These are phyloP conservation scores for Onchidella celtica DNA, from an alignment of 2,888 invertebrate species.

Conservation along the genomic window DNA sequence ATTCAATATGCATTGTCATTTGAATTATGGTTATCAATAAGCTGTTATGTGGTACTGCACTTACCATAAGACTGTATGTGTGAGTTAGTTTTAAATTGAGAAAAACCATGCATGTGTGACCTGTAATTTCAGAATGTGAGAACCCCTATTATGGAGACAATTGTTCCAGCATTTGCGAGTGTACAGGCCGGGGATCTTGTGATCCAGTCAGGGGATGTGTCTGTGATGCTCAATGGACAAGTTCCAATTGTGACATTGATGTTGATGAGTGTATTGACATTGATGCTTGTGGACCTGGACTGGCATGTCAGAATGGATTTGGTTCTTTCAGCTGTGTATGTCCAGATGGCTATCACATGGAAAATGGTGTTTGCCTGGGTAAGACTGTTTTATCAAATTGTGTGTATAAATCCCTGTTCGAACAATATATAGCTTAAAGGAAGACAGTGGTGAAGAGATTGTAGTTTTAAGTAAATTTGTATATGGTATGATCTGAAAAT, in stretches of 20 bases:
- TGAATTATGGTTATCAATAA: too few relatives aligned
- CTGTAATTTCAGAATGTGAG: slow-evolving; percentile 49
- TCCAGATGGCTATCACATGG: slow-evolving; percentile 40
- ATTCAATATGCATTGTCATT: too few relatives aligned
- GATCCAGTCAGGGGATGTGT: slow-evolving; percentile 52
- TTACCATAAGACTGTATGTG: too few relatives aligned
- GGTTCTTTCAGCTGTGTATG: slow-evolving; percentile 51
- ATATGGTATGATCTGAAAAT: too few relatives aligned
- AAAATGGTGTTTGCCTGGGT: slow-evolving; percentile 26
- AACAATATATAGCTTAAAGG: too few relatives aligned
- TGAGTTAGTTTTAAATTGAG: too few relatives aligned
- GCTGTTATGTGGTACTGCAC: too few relatives aligned
- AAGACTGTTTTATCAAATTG: too few relatives aligned
- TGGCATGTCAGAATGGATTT: slow-evolving; percentile 41
- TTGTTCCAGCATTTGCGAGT: slow-evolving; percentile 50
- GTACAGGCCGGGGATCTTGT: slow-evolving; percentile 43
- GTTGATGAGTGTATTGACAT: slow-evolving; percentile 54
- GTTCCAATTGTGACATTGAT: slow-evolving; percentile 50
- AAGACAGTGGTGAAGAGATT: too few relatives aligned
- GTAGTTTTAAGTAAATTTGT: too few relatives aligned
- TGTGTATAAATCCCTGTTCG: too few relatives aligned
- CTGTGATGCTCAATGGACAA: slow-evolving; percentile 54
- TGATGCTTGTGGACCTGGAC: slow-evolving; percentile 28
- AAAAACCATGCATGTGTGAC: too few relatives aligned
- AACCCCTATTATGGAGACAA: slow-evolving; percentile 50